Base-by-base conservation (phyloP, 2,113 vertebrate genomes). In the Scortum barcoo region DNA sequence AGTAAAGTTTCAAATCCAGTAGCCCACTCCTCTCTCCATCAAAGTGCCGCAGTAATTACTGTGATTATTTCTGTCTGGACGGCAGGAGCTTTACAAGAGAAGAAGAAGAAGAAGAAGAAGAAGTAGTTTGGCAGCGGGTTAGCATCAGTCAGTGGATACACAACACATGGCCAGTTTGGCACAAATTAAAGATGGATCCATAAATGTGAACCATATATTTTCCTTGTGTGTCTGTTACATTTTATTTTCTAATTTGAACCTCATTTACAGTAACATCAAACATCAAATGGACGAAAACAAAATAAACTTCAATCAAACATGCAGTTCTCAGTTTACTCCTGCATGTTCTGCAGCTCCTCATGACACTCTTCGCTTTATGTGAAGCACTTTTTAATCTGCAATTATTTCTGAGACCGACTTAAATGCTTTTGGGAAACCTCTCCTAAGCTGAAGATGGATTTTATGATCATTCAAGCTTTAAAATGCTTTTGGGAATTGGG, bases 61-160 rank as follows among this genome's bases (percentile, higher is more conserved):
- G 53, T 36, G 24, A 36, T 48, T 24, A 42, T 22, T 51, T 14
- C 24, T 56, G 38, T 30, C 36, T 79, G 57, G 33, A 40, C 2
- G 2, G 13, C 28, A 26, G 42, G 36, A 30, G 73, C 19, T n/a
- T 19, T 17, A 26, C n/a, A 40, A 4, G 24, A 33, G 33, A 46
- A n/a, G 38, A 67, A 19, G 36, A 57, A n/a, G 38, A 67, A 19
- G 36, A 76, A n/a, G 38, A 67, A 19, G 36, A 57, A n/a, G 38
- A 67, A 19, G 36, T n/a, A 76, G 6, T 38, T 36, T 67, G 51
- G 74, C 62, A 66, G 50, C 65, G 54, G n/a, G n/a, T n/a, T n/a
- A n/a, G n/a, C 1, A 56, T 56, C 36, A n/a, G 11, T 38, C n/a
- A 42, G 61, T 24, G 61, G 61, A 63, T 42, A 24, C 38, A 17